Percentiles rank a stretch among this genome's conserved stretches.
Conservation (phyloP, 2,113 vertebrate genomes). For the Silurus glanis region DNA sequence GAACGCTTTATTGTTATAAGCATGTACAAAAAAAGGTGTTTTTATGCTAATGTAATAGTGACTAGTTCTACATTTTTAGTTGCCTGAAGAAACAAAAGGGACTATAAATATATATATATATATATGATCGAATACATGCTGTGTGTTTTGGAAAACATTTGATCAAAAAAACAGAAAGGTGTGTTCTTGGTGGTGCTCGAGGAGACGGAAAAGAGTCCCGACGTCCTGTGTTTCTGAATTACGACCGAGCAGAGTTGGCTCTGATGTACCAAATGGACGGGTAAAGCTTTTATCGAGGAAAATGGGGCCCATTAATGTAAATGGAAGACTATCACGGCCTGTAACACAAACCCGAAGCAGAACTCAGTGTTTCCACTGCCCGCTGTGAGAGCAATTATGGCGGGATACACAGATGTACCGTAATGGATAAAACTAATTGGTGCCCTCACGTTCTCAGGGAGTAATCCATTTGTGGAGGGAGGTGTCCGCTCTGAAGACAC, state of each 20-base stretch:
- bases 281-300: conserved; percentile 50
- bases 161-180: not conserved
- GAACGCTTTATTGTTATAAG: not conserved
- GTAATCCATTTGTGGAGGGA: conserved; percentile 51
- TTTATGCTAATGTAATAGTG: not conserved
- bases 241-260: conserved; percentile 36
- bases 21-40: not conserved
- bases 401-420: conserved; percentile 46
- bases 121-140: not conserved
- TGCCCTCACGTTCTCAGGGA: conserved; percentile 38
- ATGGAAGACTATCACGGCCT: conserved; percentile 51
- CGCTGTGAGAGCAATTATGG: conserved; percentile 55
- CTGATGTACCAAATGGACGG: conserved; percentile 50
- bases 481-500: conserved; percentile 34
- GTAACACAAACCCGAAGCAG: conserved; percentile 54
- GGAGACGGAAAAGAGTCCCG: conserved; percentile 25
- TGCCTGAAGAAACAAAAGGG: not conserved
- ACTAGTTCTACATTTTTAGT: not conserved
- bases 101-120: not conserved
- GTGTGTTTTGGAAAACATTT: not conserved
- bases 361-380: conserved; percentile 52
- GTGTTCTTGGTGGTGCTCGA: conserved; percentile 20
- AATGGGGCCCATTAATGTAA: conserved; percentile 59
- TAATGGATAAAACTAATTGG: conserved; percentile 50
- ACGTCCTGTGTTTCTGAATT: conserved; percentile 37